phyloP scores from a whole-genome alignment of 2,113 vertebrate genomes.

The Bambusicola thoracicus region DNA sequence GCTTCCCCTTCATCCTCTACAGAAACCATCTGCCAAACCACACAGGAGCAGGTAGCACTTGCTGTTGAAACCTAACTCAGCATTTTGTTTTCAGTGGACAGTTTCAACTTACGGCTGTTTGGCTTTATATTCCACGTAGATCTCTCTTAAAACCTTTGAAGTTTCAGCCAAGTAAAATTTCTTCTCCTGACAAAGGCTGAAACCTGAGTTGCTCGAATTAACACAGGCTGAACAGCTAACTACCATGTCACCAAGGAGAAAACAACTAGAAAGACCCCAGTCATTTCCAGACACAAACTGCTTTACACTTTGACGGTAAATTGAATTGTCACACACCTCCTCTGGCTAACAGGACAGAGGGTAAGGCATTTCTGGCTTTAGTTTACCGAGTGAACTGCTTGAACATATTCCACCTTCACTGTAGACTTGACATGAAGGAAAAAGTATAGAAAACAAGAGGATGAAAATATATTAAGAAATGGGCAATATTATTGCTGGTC shows the following conservation, averaged over 20 bases:
- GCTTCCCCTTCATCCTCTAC: not conserved
- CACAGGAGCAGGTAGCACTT: not conserved
- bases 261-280: not conserved
- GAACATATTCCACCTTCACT: not conserved
- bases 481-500: rapidly evolving
- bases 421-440: not conserved
- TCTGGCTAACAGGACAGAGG: not conserved
- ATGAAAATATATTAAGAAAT: not conserved
- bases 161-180: slow-evolving; percentile 59
- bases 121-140: not conserved
- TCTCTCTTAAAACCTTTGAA: slow-evolving; percentile 41
- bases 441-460: not conserved
- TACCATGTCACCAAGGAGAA: slow-evolving; percentile 8
- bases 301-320: slow-evolving; percentile 48
- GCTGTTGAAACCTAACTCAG: not conserved
- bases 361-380: not conserved
- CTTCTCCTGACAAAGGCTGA: slow-evolving; percentile 45
- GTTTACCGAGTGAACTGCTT: not conserved
- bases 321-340: not conserved
- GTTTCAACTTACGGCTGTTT: slow-evolving; percentile 42
- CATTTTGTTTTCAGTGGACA: slow-evolving; percentile 14
- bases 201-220: not conserved
- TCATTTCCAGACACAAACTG: slow-evolving; percentile 47
- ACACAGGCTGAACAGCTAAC: not conserved
- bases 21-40: not conserved